A percentile compares a stretch with the other conserved stretches of the same genome.
Evolutionary conservation across 2,113 vertebrate genomes (phyloP).

Genomic region (Recurvirostra avosetta): DNA sequence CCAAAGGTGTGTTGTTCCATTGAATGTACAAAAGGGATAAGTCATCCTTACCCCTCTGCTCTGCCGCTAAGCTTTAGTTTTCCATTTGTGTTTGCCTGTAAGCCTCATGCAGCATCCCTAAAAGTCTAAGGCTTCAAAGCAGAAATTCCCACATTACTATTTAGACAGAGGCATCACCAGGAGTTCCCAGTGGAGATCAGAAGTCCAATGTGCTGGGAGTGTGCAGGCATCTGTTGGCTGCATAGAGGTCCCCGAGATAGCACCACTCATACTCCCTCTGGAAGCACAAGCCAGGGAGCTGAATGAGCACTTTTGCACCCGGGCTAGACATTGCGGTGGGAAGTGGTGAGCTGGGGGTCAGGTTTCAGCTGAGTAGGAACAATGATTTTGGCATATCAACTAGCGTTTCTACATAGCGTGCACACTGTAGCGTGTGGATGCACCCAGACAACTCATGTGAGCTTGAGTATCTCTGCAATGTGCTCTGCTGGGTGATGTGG

Average conservation of each 20-base stretch:
- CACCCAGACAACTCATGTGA: accelerated
- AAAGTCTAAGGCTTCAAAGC: background rate
- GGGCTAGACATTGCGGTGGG: background rate
- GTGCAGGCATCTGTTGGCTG: background rate
- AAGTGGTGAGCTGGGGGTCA: background rate
- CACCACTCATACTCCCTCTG: background rate
- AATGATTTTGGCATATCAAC: background rate
- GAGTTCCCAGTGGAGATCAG: background rate
- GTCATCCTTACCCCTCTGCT: background rate
- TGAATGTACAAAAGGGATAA: background rate
- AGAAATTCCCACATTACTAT: background rate
- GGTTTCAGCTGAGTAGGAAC: background rate
- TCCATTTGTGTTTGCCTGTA: background rate
- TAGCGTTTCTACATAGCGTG: accelerated
- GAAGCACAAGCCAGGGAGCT: background rate
- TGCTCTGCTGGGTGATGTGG: background rate
- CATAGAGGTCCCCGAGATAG: background rate
- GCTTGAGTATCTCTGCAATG: background rate
- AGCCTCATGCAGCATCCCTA: background rate
- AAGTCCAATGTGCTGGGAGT: background rate
- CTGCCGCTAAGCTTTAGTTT: background rate
- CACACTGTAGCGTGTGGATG: background rate
- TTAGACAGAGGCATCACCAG: background rate
- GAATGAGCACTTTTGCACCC: background rate
- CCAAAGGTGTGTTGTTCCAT: background rate